Conservation (phyloP, 2,888 invertebrate genomes). For the Emmelina monodactyla region DNA sequence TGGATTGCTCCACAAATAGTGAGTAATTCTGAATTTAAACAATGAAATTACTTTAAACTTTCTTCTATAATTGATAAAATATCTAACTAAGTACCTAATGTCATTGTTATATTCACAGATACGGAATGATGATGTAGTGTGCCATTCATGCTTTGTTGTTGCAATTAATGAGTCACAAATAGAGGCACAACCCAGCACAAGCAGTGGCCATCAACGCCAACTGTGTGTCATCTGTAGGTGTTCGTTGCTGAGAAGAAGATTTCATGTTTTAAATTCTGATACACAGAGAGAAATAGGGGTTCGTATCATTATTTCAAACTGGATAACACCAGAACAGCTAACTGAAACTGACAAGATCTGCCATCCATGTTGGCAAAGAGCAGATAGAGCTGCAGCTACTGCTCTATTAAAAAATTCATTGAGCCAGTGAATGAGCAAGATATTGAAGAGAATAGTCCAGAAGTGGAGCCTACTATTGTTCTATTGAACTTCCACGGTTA, state of each 20-base stretch:
- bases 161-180: neutral
- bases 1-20: conserved; percentile 1
- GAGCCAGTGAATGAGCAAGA: neutral
- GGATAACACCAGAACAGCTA: too few species aligned
- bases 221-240: neutral
- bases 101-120: too few species aligned
- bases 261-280: neutral
- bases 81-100: too few species aligned
- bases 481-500: neutral
- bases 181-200: too few species aligned
- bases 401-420: neutral
- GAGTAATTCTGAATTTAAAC: neutral
- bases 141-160: neutral
- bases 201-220: neutral
- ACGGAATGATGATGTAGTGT: neutral
- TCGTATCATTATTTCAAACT: too few species aligned
- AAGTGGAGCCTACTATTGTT: neutral
- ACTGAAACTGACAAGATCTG: neutral
- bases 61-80: too few species aligned
- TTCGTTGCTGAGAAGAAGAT: neutral
- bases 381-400: neutral
- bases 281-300: neutral
- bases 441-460: neutral
- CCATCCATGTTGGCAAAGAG: neutral
- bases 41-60: too few species aligned